Percentiles rank a stretch among this genome's conserved stretches.
phyloP scores from a whole-genome alignment of 1,140 invertebrate genomes.

The Eciton burchellii region DNA sequence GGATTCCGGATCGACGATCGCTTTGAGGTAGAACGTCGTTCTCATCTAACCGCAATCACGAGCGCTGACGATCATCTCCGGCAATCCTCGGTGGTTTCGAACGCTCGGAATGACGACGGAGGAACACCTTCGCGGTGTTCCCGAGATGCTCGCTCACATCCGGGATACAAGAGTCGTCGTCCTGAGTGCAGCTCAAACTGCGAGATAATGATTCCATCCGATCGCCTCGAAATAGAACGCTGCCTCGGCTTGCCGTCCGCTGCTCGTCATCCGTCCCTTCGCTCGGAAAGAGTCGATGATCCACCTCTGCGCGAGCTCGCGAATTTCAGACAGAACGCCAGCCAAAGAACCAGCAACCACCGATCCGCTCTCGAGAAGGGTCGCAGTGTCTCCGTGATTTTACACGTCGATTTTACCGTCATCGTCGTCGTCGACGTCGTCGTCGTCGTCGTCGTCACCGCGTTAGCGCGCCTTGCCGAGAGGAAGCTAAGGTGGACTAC shows the following conservation, averaged over 20 bases:
- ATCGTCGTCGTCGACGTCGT: conserved; percentile 6
- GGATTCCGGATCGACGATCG: neutral
- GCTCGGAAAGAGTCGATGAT: conserved; percentile 60
- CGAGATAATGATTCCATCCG: conserved; percentile 28
- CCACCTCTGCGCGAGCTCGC: conserved; percentile 2
- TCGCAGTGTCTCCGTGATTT: no score
- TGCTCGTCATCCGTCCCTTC: conserved; percentile 1
- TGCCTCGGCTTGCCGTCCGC: conserved; percentile 42
- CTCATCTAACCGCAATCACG: conserved; percentile 32
- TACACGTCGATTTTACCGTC: no score
- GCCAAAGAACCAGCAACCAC: neutral
- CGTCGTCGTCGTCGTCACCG: conserved; percentile 12
- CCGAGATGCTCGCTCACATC: conserved; percentile 17
- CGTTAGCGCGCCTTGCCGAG: neutral
- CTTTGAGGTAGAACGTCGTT: conserved; percentile 31
- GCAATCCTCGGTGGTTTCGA: conserved; percentile 33
- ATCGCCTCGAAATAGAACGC: conserved; percentile 56
- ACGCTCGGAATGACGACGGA: conserved; percentile 17
- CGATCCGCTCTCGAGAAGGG: neutral
- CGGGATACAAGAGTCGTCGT: conserved; percentile 29
- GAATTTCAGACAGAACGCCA: conserved; percentile 34
- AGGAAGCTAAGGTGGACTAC: conserved; percentile 1
- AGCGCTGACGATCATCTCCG: conserved; percentile 22
- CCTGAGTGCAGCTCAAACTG: conserved; percentile 24
- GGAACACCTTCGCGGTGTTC: neutral